These are phyloP conservation scores for Hololepta plana DNA, from an alignment of 2,888 invertebrate species.

Conservation along the genomic window DNA sequence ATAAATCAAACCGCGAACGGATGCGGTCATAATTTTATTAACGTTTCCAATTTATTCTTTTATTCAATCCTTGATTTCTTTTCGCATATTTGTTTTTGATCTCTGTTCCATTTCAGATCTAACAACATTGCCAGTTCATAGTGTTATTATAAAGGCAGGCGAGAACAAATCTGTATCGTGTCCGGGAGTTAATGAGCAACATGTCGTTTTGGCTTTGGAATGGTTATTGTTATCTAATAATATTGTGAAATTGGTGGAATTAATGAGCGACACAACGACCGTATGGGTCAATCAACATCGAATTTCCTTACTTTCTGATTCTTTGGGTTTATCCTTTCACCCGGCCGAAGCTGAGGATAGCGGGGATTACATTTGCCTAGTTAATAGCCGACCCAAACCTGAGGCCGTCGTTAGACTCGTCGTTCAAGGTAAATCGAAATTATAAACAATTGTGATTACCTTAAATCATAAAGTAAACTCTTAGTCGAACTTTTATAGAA, in stretches of 20 bases:
- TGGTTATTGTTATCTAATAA: conserved; percentile 31
- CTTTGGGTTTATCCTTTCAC: conserved; percentile 41
- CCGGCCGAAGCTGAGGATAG: conserved; percentile 44
- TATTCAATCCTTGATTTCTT: conserved; percentile 4
- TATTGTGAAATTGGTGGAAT: conserved; percentile 32
- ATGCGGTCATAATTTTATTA: too few species aligned
- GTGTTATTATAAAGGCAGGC: conserved; percentile 41
- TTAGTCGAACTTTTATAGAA: too few species aligned
- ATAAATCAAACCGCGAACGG: too few species aligned
- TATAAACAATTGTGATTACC: too few species aligned
- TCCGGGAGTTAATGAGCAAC: conserved; percentile 48
- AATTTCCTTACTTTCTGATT: conserved; percentile 38
- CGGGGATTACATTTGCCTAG: conserved; percentile 47
- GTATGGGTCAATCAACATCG: conserved; percentile 33
- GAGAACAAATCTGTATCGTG: conserved; percentile 46
- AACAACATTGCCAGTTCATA: conserved; percentile 36
- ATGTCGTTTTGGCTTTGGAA: conserved; percentile 41
- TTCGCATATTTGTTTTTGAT: too few species aligned
- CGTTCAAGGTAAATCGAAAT: conserved; percentile 46
- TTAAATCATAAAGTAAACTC: conserved; percentile 5
- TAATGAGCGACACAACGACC: conserved; percentile 31
- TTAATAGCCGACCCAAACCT: conserved; percentile 47
- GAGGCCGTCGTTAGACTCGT: conserved; percentile 45
- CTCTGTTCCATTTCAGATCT: conserved; percentile 42
- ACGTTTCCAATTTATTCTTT: too few species aligned